Percentiles rank a stretch among this genome's conserved stretches.
Evolutionary conservation across 2,888 invertebrate genomes (phyloP).

Genomic region (Ramazzottius varieornatus): DNA sequence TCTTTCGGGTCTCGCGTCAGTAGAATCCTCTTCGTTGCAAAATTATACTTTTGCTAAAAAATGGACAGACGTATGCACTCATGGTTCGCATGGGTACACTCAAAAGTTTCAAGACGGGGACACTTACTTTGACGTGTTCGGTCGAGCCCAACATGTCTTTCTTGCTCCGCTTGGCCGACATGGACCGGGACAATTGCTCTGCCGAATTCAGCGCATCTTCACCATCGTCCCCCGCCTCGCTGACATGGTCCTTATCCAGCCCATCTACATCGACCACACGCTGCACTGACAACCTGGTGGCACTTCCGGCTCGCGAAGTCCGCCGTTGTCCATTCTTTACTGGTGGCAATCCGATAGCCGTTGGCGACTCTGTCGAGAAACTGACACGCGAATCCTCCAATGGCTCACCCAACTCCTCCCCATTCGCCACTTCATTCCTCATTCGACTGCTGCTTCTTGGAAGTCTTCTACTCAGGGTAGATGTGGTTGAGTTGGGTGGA

Average conservation of each 20-base stretch:
- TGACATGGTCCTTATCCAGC: not conserved
- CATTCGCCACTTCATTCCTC: too few relatives aligned
- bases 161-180: not conserved
- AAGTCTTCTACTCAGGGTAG: not conserved
- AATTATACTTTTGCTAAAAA: slow-evolving; percentile 19
- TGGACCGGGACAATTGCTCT: not conserved
- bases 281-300: too few relatives aligned
- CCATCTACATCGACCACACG: not conserved
- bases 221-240: not conserved
- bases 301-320: not conserved
- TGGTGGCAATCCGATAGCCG: not conserved
- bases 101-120: too few relatives aligned
- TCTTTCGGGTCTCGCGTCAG: slow-evolving; percentile 32
- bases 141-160: too few relatives aligned
- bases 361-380: not conserved
- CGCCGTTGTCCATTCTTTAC: too few relatives aligned
- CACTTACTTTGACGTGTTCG: too few relatives aligned
- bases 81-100: too few relatives aligned
- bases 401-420: not conserved
- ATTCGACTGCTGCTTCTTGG: not conserved
- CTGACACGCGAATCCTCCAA: not conserved
- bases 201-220: not conserved
- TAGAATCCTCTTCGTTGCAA: slow-evolving; percentile 30
- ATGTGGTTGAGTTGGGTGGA: not conserved
- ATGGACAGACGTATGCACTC: too few relatives aligned